Conservation (phyloP, 64 coral and sea anemone genomes). For the Stylophora pistillata region DNA sequence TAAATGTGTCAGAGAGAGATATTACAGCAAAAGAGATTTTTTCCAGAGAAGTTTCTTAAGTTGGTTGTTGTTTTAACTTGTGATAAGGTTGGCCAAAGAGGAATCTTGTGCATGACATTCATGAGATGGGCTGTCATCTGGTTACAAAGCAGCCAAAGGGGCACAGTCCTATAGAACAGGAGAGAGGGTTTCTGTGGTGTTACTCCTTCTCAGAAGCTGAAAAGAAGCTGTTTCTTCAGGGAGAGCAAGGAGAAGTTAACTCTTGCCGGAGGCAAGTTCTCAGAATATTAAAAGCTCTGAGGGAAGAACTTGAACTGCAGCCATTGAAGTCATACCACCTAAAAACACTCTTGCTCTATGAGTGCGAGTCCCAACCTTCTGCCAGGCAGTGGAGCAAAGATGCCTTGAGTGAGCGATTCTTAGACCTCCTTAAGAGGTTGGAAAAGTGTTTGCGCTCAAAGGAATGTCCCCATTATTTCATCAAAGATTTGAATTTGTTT, state of each 20-base stretch:
- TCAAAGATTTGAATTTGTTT: conserved; percentile 70
- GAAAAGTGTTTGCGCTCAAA: background rate
- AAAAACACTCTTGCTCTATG: conserved; percentile 68
- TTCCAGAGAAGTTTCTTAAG: background rate
- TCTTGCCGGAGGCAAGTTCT: conserved; percentile 48
- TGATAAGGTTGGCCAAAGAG: conserved; percentile 49
- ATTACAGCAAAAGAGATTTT: too few relatives aligned
- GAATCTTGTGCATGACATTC: conserved; percentile 25
- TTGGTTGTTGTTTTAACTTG: background rate
- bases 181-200: conserved; percentile 18
- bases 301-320: conserved; percentile 14
- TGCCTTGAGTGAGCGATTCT: conserved; percentile 13
- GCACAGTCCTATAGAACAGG: background rate
- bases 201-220: conserved; percentile 59
- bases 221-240: conserved; percentile 29
- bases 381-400: background rate
- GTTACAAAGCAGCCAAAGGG: conserved; percentile 49
- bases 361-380: conserved; percentile 42
- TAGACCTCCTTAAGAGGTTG: conserved; percentile 12
- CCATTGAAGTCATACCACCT: conserved; percentile 70
- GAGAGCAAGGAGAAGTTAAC: background rate
- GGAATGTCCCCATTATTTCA: conserved; percentile 78
- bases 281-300: conserved; percentile 38
- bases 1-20: too few relatives aligned
- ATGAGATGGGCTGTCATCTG: conserved; percentile 25